These are phyloP conservation scores for Phorcus lineatus DNA, from an alignment of 2,888 invertebrate genomes.

Conservation along the genomic window DNA sequence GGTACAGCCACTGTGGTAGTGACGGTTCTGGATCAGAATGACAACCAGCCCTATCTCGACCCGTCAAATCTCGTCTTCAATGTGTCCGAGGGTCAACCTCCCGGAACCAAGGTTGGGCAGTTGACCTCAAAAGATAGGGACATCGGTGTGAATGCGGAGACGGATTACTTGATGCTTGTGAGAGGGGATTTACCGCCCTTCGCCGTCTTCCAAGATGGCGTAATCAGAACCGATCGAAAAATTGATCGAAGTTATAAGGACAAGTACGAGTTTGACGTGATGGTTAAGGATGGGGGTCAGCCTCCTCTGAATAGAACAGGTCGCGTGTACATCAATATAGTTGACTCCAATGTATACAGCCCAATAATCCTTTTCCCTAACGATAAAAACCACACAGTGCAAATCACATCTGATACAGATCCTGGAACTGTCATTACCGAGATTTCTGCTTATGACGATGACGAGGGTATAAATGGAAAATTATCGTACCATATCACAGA, in stretches of 20 bases:
- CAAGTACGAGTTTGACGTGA: conserved; percentile 54
- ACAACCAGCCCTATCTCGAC: conserved; percentile 57
- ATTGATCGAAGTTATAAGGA: conserved; percentile 57
- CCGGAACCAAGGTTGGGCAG: conserved; percentile 52
- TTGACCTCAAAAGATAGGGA: conserved; percentile 59
- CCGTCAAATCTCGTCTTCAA: conserved; percentile 46
- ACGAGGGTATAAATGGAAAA: conserved; percentile 56
- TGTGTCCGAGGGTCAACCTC: conserved; percentile 50
- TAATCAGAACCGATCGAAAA: conserved; percentile 47
- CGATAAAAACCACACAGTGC: conserved; percentile 50
- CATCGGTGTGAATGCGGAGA: conserved; percentile 55
- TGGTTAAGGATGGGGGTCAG: conserved; percentile 61
- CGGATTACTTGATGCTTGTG: conserved; percentile 22
- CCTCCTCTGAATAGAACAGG: conserved; percentile 56
- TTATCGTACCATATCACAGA: conserved; percentile 52
- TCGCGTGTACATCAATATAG: conserved; percentile 54
- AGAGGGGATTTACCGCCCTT: conserved; percentile 49
- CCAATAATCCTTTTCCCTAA: conserved; percentile 64
- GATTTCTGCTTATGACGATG: conserved; percentile 54
- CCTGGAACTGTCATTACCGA: conserved; percentile 45
- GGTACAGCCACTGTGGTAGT: conserved; percentile 58
- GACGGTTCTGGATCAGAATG: conserved; percentile 60
- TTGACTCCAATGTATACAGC: conserved; percentile 66
- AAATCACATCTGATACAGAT: conserved; percentile 38
- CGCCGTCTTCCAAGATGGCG: conserved; percentile 52